These are phyloP conservation scores for Odontamblyopus rebecca DNA, from an alignment of 2,797 vertebrate genomes.

Conservation along the genomic window DNA sequence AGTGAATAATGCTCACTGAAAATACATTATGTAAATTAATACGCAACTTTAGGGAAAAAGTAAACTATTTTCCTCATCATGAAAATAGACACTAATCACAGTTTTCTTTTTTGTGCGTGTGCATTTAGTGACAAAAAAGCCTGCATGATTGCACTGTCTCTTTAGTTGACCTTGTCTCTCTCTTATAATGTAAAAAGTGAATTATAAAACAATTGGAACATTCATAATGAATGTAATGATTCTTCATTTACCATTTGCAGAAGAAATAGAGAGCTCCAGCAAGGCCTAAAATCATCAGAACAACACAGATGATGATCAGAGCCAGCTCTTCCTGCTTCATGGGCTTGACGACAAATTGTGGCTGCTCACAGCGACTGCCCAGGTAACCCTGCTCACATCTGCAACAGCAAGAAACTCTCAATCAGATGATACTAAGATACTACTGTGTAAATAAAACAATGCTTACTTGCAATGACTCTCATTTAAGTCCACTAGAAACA, in stretches of 20 bases:
- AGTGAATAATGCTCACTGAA: no score
- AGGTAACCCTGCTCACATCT: constrained; percentile 69
- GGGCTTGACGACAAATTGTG: constrained; percentile 46
- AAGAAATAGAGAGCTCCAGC: constrained; percentile 63
- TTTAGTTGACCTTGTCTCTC: not conserved
- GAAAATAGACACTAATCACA: no score
- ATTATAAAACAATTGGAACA: not conserved
- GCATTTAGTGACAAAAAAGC: no score
- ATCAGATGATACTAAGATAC: not conserved
- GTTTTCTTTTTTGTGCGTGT: no score
- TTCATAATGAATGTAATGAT: not conserved
- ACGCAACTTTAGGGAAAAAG: no score
- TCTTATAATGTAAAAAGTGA: not conserved
- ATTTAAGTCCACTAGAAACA: constrained; percentile 61
- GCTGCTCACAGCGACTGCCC: constrained; percentile 59
- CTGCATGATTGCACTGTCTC: not conserved
- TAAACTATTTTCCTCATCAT: no score
- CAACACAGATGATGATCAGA: constrained; percentile 59
- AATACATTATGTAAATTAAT: no score
- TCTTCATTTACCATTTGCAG: constrained; percentile 61
- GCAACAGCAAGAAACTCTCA: constrained; percentile 20
- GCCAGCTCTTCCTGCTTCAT: constrained; percentile 56
- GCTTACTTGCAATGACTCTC: constrained; percentile 71
- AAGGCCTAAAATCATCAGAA: constrained; percentile 59
- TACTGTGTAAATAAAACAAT: not conserved